These are phyloP conservation scores for Oreochromis spilurus DNA, from an alignment of 2,113 vertebrate species.

Conservation along the genomic window DNA sequence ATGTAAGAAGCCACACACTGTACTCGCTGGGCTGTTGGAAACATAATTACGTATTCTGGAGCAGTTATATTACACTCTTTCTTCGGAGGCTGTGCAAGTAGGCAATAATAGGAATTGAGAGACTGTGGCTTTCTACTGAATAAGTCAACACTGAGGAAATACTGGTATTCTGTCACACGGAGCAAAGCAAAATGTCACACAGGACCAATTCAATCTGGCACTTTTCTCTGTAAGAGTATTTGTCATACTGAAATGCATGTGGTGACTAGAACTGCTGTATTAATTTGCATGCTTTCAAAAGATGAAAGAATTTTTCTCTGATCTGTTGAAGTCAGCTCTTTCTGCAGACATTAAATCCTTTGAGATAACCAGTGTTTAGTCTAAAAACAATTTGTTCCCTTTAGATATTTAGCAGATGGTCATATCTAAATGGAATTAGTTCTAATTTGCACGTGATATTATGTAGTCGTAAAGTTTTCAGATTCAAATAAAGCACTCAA, in stretches of 20 bases:
- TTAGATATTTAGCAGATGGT: not conserved
- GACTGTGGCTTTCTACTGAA: conserved; percentile 15
- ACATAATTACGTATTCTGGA: not conserved
- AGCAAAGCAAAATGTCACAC: conserved; percentile 3
- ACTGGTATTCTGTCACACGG: not conserved
- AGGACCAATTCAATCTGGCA: not conserved
- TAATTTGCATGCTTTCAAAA: not conserved
- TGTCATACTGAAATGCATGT: not conserved
- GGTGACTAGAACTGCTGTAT: not conserved
- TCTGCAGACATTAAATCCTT: not conserved
- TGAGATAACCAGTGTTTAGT: not conserved
- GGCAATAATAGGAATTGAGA: conserved; percentile 27
- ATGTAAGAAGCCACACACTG: not conserved
- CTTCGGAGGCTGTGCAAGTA: not conserved
- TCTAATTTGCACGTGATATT: not conserved
- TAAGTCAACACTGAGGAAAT: conserved; percentile 19
- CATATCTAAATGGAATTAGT: not conserved
- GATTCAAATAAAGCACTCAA: not conserved
- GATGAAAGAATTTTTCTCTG: not conserved
- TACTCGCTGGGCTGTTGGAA: not conserved
- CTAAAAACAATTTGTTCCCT: not conserved
- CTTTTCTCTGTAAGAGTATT: not conserved
- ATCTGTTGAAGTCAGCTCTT: not conserved
- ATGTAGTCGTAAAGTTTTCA: not conserved
- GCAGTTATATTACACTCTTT: conserved; percentile 24